Percentiles rank a stretch among this genome's conserved stretches.
phyloP scores from a whole-genome alignment of 2,797 vertebrate species.

The Onychomys arenicola region DNA sequence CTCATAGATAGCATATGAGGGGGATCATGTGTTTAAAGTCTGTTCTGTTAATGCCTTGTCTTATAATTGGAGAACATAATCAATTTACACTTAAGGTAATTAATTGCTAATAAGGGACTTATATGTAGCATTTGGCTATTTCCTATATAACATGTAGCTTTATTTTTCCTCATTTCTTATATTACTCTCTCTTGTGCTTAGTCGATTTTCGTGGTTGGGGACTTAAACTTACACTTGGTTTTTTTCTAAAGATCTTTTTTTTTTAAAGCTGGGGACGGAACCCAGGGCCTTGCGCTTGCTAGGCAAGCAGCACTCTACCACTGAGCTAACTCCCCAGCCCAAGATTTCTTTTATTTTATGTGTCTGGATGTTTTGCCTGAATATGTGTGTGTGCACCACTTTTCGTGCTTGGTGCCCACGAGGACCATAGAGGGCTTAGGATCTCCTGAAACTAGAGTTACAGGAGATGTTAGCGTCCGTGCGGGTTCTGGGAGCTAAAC shows the following conservation, averaged over 20 bases:
- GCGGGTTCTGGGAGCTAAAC: neutral
- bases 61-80: neutral
- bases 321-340: no score
- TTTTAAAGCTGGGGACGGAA: no score
- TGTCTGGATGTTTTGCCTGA: neutral
- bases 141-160: neutral
- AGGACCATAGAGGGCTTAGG: neutral
- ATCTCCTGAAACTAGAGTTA: neutral
- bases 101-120: neutral
- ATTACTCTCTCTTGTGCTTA: neutral
- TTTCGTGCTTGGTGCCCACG: neutral
- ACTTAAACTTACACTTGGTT: no score
- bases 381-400: neutral
- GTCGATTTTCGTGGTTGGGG: neutral
- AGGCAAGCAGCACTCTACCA: no score
- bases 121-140: neutral
- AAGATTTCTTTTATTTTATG: neutral
- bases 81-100: neutral
- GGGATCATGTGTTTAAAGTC: neutral
- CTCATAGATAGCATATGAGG: neutral
- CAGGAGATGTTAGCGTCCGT: neutral
- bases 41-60: neutral
- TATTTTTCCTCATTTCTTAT: neutral
- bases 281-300: no score
- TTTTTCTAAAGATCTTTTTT: neutral